A percentile compares a stretch with the other conserved stretches of the same genome.
These are phyloP conservation scores for Drepanosiphum platanoidis DNA, from an alignment of 2,888 invertebrate genomes.

Conservation along the genomic window DNA sequence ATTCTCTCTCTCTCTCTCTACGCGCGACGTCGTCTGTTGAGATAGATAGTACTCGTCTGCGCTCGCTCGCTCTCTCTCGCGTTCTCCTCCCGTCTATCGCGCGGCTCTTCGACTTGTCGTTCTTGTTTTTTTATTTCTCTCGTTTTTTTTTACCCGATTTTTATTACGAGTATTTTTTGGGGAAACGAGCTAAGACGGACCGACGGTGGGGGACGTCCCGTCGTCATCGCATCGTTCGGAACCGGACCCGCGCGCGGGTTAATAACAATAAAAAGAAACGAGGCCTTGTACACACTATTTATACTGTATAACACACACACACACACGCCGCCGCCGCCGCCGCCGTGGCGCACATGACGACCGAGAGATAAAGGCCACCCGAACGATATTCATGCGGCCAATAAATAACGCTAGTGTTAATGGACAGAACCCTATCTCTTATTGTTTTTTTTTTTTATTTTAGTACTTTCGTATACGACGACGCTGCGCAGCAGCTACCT, in stretches of 20 bases:
- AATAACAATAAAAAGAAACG: constrained; percentile 58
- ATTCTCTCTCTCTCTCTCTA: neutral
- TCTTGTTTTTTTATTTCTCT: neutral
- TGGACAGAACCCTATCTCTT: constrained; percentile 54
- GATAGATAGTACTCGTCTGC: constrained; percentile 28
- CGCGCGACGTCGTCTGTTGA: constrained; percentile 30
- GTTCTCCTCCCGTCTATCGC: too few species aligned
- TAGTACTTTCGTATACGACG: constrained; percentile 33
- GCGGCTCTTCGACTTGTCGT: neutral
- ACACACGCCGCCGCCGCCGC: neutral
- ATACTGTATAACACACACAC: neutral
- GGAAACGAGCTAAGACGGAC: neutral
- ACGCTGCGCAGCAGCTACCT: constrained; percentile 46
- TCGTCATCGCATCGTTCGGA: constrained; percentile 25
- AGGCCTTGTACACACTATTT: constrained; percentile 5
- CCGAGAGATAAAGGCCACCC: constrained; percentile 61
- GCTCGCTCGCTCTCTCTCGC: neutral
- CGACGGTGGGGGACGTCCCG: constrained; percentile 42
- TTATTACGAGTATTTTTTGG: constrained; percentile 4
- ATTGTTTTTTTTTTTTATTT: constrained; percentile 40
- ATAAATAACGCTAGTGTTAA: constrained; percentile 61
- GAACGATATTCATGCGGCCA: constrained; percentile 61
- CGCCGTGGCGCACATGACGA: neutral
- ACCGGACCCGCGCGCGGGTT: constrained; percentile 51
- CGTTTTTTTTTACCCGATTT: neutral